Conservation (phyloP, 1,140 invertebrate species). For the Bicyclus anynana region DNA sequence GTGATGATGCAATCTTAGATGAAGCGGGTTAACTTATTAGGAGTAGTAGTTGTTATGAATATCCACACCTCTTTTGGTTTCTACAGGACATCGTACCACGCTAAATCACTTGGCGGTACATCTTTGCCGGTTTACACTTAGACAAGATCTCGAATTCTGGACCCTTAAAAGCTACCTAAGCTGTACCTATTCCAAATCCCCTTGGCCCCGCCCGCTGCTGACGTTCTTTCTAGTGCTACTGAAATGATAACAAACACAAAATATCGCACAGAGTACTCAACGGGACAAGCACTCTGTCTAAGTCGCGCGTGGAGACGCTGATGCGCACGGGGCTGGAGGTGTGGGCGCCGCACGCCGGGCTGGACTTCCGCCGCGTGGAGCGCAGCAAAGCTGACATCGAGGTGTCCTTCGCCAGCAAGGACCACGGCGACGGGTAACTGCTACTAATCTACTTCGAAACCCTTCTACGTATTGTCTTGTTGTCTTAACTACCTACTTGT, state of each 20-base stretch:
- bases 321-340: constrained; percentile 79
- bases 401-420: constrained; percentile 79
- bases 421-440: constrained; percentile 82
- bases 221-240: no score
- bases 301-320: constrained; percentile 72
- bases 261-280: constrained; percentile 78
- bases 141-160: no score
- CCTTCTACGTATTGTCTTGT: no score
- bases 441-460: not conserved
- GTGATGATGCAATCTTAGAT: not conserved
- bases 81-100: not conserved
- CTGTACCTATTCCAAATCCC: no score
- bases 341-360: constrained; percentile 81
- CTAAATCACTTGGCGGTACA: not conserved
- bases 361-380: constrained; percentile 71
- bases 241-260: not conserved
- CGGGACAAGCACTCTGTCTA: constrained; percentile 79
- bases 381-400: constrained; percentile 79
- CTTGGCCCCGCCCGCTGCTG: no score
- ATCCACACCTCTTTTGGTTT: not conserved
- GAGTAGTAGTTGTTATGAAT: no score
- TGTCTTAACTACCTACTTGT: no score
- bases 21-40: no score
- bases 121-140: not conserved
- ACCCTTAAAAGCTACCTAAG: no score